Evolutionary conservation across 2,797 vertebrate genomes (phyloP).

Genomic region (Pagetopsis macropterus): DNA sequence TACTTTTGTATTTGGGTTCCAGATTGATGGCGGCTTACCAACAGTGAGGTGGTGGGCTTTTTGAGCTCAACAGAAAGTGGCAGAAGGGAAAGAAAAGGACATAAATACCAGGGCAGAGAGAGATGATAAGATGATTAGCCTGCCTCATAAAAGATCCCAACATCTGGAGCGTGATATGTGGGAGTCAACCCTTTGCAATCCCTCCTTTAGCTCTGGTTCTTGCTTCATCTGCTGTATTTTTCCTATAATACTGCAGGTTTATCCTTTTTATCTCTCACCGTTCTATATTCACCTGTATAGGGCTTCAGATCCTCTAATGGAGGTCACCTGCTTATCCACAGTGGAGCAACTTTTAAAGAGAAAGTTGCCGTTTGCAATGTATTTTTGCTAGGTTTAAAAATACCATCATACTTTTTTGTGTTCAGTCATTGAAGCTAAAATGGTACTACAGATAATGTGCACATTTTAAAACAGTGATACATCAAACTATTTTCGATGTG

Average conservation of each 20-base stretch:
- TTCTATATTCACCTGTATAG: conserved; percentile 57
- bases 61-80: conserved; percentile 31
- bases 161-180: conserved; percentile 63
- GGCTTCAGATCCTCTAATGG: conserved; percentile 49
- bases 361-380: conserved; percentile 25
- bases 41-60: conserved; percentile 46
- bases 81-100: conserved; percentile 35
- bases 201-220: conserved; percentile 30
- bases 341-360: conserved; percentile 44
- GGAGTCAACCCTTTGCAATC: conserved; percentile 32
- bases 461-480: neutral
- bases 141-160: conserved; percentile 57
- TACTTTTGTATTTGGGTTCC: conserved; percentile 62
- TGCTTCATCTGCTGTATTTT: conserved; percentile 33
- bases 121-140: conserved; percentile 45
- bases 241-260: conserved; percentile 52
- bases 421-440: neutral
- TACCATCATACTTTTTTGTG: neutral
- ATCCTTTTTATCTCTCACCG: conserved; percentile 58
- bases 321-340: conserved; percentile 57
- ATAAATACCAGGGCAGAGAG: conserved; percentile 29
- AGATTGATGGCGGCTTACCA: conserved; percentile 70
- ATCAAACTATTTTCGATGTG: neutral
- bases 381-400: conserved; percentile 11
- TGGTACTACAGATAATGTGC: neutral